Base-by-base conservation (phyloP, 2,113 vertebrate species). In the Silurus glanis region DNA sequence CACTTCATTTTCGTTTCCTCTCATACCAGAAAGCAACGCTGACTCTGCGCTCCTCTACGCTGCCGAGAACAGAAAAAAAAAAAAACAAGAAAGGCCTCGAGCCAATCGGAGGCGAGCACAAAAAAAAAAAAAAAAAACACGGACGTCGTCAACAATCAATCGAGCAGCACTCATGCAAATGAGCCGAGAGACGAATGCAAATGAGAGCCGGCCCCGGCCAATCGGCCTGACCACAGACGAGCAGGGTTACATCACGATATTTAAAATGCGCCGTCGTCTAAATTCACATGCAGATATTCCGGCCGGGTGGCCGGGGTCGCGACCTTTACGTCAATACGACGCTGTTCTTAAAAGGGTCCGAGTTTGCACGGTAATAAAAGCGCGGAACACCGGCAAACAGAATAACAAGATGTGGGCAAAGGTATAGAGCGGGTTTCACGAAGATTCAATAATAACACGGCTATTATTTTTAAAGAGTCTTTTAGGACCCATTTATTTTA, bases 1-100 rank as follows among this genome's bases (percentile, higher is more conserved):
- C 88, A 80, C 87, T 88, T 91, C 83, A 86, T 89, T 90, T 87
- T 89, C 89, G 82, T 86, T 82, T 62, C 78, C 85, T 83, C 83
- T 83, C 84, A 6, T 53, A 82, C 80, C 82, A 80, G 88, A 83
- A 90, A 82, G 75, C 75, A 25, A 53, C 7, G 0, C 64, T 25
- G 80, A 45, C 80, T 37, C 37, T 8, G 25, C 49, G 47, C 59
- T 59, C 62, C 66, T 83, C 47, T n/a, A 49, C 28, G 51, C 62
- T 75, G 84, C 76, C 66, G 45, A 84, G 61, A 72, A 75, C 21
- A 28, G 25, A 45, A 62, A 76, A 78, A 45, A 76, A 78, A 45
- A 76, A 71, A 45, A 13, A 56, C 51, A 45, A 61, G 56, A 37
- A 8, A 37, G 9, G 37, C 45, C 47, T 25, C 19, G 16, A 45